Conservation (phyloP, 2,888 invertebrate genomes). For the Trachelus iudaicus region DNA sequence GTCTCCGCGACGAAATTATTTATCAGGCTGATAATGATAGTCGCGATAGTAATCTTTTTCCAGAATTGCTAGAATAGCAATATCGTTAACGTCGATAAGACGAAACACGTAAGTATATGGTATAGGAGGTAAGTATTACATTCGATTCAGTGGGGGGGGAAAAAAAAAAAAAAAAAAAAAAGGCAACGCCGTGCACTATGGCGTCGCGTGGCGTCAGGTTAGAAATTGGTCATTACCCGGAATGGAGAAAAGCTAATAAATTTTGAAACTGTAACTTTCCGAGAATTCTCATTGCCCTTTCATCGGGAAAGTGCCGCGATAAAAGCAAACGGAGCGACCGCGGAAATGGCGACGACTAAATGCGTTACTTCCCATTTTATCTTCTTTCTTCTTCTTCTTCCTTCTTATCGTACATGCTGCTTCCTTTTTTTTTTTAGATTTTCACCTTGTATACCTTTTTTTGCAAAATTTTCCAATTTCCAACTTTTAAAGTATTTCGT, state of each 20-base stretch:
- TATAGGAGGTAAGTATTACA: not conserved
- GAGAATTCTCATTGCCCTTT: not conserved
- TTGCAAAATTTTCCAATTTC: not conserved
- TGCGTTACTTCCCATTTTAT: constrained; percentile 15
- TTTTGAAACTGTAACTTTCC: not conserved
- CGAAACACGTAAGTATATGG: not conserved
- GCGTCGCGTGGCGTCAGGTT: not conserved
- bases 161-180: no score
- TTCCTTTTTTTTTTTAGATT: constrained; percentile 4
- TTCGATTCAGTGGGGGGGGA: not conserved
- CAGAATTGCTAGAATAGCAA: not conserved
- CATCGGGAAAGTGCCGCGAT: constrained; percentile 12
- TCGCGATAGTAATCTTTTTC: not conserved
- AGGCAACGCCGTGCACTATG: not conserved
- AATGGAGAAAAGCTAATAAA: not conserved
- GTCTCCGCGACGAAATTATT: not conserved
- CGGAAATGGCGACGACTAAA: not conserved
- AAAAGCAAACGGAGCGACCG: constrained; percentile 3
- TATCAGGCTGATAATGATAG: not conserved
- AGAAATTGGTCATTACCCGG: not conserved
- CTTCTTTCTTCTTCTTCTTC: constrained; percentile 9
- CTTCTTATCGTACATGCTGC: not conserved
- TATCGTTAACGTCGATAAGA: not conserved
- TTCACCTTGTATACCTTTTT: constrained; percentile 12
- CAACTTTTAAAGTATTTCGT: not conserved